Conservation (phyloP, 2,888 invertebrate genomes). For the Incurvaria masculella region DNA sequence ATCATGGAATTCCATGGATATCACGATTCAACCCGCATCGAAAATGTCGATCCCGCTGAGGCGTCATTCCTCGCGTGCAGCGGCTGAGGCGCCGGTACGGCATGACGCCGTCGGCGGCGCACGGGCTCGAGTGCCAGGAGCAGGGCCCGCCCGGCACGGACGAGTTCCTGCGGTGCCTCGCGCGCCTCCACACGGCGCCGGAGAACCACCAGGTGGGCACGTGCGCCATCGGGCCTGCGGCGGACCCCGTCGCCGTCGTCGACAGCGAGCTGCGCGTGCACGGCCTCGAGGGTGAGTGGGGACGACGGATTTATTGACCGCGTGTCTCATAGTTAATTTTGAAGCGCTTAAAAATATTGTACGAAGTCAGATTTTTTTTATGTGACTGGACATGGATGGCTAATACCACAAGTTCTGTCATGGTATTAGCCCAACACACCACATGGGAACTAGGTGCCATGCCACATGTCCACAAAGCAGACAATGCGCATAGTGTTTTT, state of each 20-base stretch:
- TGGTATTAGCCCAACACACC: no score
- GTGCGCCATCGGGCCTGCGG: conserved; percentile 75
- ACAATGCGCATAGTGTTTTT: background rate
- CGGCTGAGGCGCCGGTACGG: conserved; percentile 57
- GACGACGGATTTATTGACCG: no score
- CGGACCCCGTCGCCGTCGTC: conserved; percentile 72
- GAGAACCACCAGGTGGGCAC: conserved; percentile 83
- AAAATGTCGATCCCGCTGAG: no score
- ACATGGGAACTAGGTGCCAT: no score
- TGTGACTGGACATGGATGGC: no score
- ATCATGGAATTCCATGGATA: no score
- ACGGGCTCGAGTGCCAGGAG: conserved; percentile 47
- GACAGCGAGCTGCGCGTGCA: conserved; percentile 64
- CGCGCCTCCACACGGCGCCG: conserved; percentile 67
- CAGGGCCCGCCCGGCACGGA: conserved; percentile 53
- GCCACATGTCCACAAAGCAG: no score
- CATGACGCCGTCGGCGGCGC: conserved; percentile 41
- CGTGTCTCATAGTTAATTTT: background rate
- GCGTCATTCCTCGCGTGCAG: no score
- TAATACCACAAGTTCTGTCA: no score
- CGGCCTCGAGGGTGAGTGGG: conserved; percentile 56
- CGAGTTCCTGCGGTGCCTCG: conserved; percentile 74
- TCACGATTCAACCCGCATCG: no score
- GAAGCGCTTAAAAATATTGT: background rate
- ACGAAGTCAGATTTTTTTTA: no score